Evolutionary conservation across 2,113 vertebrate species (phyloP).

Genomic region (Carassius auratus): DNA sequence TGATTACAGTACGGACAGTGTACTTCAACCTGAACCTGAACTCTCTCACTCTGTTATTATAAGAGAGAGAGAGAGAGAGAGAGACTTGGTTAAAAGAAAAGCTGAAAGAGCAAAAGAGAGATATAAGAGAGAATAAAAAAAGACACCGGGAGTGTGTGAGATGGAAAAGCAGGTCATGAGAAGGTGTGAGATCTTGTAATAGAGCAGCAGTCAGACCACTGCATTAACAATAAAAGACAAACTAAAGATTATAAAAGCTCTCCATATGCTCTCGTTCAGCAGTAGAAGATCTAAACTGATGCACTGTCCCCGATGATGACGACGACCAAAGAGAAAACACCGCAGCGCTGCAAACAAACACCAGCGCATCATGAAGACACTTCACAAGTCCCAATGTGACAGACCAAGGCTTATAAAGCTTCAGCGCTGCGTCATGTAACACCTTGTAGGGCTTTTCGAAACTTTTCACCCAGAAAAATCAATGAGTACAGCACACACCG

Average conservation of each 20-base stretch:
- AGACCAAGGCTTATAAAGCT: neutral
- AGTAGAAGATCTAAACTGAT: neutral
- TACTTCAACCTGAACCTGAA: neutral
- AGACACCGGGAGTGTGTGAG: too few species aligned
- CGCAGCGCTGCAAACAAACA: neutral
- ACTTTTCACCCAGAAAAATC: neutral
- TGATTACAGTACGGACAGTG: slow-evolving; percentile 37
- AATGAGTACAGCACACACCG: too few species aligned
- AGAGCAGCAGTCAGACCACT: neutral
- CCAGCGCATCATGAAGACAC: neutral
- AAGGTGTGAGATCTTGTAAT: too few species aligned
- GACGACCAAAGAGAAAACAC: neutral
- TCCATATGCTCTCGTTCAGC: slow-evolving; percentile 2
- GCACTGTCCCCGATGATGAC: neutral
- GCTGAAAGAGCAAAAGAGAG: neutral
- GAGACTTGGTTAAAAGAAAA: neutral
- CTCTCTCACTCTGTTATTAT: neutral
- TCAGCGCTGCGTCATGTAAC: neutral
- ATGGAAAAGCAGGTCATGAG: too few species aligned
- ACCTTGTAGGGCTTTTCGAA: neutral
- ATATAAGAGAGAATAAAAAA: too few species aligned
- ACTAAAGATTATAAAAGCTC: slow-evolving; percentile 20
- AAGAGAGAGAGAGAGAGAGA: too few species aligned
- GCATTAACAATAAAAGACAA: slow-evolving; percentile 28
- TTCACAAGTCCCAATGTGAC: neutral